A percentile compares a stretch with the other conserved stretches of the same genome.
These are phyloP conservation scores for Lasioglossum albipes DNA, from an alignment of 1,140 invertebrate genomes.

Conservation along the genomic window DNA sequence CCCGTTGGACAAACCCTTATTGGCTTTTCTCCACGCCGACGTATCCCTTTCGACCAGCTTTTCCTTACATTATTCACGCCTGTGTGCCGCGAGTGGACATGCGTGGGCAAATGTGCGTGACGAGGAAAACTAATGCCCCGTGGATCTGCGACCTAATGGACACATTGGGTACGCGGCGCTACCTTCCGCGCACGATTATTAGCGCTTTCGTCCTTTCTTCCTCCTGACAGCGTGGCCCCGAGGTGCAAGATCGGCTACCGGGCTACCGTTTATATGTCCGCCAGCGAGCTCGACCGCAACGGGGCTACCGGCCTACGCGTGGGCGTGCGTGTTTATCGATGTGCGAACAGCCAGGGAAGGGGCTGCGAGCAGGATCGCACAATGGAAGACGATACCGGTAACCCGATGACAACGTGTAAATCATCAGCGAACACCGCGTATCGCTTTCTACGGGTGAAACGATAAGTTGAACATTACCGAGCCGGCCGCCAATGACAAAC, in stretches of 20 bases:
- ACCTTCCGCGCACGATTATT: background rate
- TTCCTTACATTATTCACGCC: slow-evolving; percentile 64
- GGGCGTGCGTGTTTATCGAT: background rate
- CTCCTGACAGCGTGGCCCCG: background rate
- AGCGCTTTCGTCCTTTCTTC: slow-evolving; percentile 40
- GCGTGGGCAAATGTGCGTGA: slow-evolving; percentile 47
- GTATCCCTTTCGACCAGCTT: slow-evolving; percentile 35
- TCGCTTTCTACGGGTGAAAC: slow-evolving; percentile 51
- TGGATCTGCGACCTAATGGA: slow-evolving; percentile 32
- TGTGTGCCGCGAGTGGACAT: slow-evolving; percentile 32
- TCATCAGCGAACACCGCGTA: slow-evolving; percentile 49
- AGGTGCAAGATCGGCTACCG: background rate
- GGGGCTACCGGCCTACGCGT: background rate
- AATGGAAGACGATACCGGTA: slow-evolving; percentile 53
- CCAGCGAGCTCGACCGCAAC: too few relatives aligned
- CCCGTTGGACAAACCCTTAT: slow-evolving; percentile 61
- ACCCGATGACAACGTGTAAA: slow-evolving; percentile 63
- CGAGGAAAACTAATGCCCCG: slow-evolving; percentile 49
- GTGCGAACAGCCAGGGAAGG: background rate
- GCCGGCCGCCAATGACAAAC: slow-evolving; percentile 42
- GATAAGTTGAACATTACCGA: slow-evolving; percentile 55
- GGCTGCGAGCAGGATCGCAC: slow-evolving; percentile 24
- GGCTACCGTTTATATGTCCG: background rate
- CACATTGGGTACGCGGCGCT: background rate
- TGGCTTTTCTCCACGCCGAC: slow-evolving; percentile 40